These are phyloP conservation scores for Prenolepis imparis DNA, from an alignment of 2,888 invertebrate species.

Conservation along the genomic window DNA sequence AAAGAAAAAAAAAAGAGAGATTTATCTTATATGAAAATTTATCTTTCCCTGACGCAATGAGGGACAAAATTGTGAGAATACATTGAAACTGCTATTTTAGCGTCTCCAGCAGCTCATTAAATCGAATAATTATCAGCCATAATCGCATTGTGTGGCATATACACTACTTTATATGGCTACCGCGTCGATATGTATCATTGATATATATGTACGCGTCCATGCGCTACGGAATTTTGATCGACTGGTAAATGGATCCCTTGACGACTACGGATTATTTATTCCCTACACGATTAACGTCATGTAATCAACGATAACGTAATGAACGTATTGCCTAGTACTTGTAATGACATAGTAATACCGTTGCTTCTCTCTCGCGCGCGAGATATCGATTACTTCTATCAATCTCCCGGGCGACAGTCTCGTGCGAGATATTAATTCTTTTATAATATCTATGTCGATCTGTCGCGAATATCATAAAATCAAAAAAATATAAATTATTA, in stretches of 20 bases:
- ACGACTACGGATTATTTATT: constrained; percentile 53
- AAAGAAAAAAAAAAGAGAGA: not conserved
- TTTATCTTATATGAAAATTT: not conserved
- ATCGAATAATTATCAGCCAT: constrained; percentile 56
- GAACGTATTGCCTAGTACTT: constrained; percentile 50
- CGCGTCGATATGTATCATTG: constrained; percentile 19
- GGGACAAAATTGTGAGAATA: constrained; percentile 18
- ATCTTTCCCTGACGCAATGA: not conserved
- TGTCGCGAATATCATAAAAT: not conserved
- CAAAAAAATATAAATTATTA: not conserved
- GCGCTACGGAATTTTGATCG: constrained; percentile 53
- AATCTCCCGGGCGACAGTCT: constrained; percentile 11
- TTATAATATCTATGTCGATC: not conserved
- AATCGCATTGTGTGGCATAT: constrained; percentile 42
- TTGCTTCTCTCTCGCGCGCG: not conserved
- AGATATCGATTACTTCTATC: constrained; percentile 46
- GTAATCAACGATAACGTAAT: constrained; percentile 54
- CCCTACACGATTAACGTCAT: constrained; percentile 54
- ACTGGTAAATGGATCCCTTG: constrained; percentile 56
- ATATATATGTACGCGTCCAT: constrained; percentile 10
- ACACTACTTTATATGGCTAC: constrained; percentile 38
- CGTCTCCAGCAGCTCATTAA: constrained; percentile 50
- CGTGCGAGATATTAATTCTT: constrained; percentile 7
- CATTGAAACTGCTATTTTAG: constrained; percentile 32
- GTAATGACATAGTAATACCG: constrained; percentile 47